A percentile compares a stretch with the other conserved stretches of the same genome.
Evolutionary conservation across 2,113 vertebrate genomes (phyloP).

Genomic region (Labrus mixtus): DNA sequence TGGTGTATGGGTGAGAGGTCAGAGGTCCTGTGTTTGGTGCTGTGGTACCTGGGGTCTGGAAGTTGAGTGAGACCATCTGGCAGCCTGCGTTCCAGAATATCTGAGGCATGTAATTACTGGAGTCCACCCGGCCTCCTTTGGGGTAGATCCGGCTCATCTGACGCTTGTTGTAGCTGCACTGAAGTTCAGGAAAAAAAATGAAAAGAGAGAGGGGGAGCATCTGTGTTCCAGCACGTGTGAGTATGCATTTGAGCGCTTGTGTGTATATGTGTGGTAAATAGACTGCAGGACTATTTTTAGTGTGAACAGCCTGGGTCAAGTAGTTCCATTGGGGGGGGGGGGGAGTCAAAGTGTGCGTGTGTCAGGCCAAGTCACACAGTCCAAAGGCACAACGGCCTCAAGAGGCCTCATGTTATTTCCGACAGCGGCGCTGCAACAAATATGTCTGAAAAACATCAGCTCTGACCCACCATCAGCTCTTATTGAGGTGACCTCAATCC

Average conservation of each 20-base stretch:
- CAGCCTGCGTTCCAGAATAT: conserved; percentile 99
- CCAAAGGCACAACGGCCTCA: conserved; percentile 48
- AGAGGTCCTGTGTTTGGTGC: conserved; percentile 59
- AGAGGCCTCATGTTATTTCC: conserved; percentile 37
- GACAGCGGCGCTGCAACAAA: conserved; percentile 46
- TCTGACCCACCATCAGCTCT: conserved; percentile 9
- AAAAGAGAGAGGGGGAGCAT: conserved; percentile 17
- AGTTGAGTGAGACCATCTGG: conserved; percentile 99
- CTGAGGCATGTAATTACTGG: conserved; percentile 99
- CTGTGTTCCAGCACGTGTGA: conserved; percentile 33
- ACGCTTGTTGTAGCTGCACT: conserved; percentile 96
- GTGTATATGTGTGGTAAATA: conserved; percentile 23
- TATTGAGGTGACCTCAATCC: conserved; percentile 50
- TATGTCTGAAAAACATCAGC: conserved; percentile 32
- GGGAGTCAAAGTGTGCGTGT: conserved; percentile 3
- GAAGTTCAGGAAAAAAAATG: conserved; percentile 86
- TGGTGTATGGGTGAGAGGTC: conserved; percentile 42
- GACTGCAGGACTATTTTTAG: conserved; percentile 77
- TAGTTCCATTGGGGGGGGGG: conserved; percentile 39
- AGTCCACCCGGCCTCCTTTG: conserved; percentile 99
- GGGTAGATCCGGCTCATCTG: conserved; percentile 99
- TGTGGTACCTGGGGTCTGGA: conserved; percentile 97
- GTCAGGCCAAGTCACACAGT: conserved; percentile 31
- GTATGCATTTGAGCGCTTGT: conserved; percentile 11
- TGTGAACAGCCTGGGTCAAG: conserved; percentile 75